A percentile compares a stretch with the other conserved stretches of the same genome.
Evolutionary conservation across 2,797 vertebrate genomes (phyloP).

Genomic region (Lophotriccus pileatus): DNA sequence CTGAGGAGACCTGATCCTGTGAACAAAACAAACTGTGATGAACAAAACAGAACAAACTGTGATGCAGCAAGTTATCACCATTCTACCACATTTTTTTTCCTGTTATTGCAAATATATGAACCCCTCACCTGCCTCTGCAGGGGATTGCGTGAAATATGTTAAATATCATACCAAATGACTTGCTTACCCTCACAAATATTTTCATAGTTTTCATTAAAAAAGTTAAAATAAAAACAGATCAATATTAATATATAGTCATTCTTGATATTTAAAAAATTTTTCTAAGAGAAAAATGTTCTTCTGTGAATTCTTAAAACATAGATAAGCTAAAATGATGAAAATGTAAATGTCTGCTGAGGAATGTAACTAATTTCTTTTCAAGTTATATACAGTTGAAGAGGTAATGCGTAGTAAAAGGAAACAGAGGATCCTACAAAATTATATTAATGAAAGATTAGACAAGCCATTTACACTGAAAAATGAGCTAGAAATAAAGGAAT

Average conservation of each 20-base stretch:
- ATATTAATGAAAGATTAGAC: not conserved
- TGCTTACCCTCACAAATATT: not conserved
- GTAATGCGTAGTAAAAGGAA: not conserved
- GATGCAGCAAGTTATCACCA: not conserved
- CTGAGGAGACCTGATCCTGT: not conserved
- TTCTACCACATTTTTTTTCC: not conserved
- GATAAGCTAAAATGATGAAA: not conserved
- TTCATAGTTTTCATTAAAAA: not conserved
- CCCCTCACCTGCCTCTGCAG: accelerated
- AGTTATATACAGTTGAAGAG: not conserved
- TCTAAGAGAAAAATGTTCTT: not conserved
- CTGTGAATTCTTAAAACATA: not conserved
- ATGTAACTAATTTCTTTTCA: not conserved
- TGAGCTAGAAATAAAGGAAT: not conserved
- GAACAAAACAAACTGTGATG: not conserved
- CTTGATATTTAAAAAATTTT: not conserved
- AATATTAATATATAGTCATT: not conserved
- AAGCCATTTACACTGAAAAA: not conserved
- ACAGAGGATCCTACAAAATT: not conserved
- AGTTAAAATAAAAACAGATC: not conserved
- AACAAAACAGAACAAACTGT: not conserved
- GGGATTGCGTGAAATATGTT: not conserved
- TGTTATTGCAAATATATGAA: not conserved
- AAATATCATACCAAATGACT: not conserved
- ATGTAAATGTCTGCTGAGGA: not conserved